Conservation (phyloP, 2,113 vertebrate genomes). For the Synodontis membranacea region DNA sequence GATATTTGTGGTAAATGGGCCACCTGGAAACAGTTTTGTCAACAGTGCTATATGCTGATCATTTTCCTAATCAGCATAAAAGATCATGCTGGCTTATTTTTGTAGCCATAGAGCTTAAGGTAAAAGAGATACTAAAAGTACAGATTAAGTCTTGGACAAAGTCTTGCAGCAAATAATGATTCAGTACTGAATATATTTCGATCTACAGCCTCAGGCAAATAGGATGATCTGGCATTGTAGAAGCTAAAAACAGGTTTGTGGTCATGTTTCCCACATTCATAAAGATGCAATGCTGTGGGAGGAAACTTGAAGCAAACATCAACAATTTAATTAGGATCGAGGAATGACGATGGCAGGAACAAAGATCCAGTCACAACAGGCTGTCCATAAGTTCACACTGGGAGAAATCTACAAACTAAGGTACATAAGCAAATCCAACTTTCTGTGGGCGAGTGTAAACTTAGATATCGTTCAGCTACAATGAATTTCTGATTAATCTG, state of each 20-base stretch:
- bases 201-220: not conserved
- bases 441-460: not conserved
- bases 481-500: not conserved
- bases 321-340: not conserved
- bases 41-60: not conserved
- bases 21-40: not conserved
- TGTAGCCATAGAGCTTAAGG: not conserved
- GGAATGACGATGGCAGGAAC: not conserved
- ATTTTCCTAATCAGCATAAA: not conserved
- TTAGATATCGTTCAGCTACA: too few species aligned
- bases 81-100: not conserved
- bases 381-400: not conserved
- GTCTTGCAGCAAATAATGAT: not conserved
- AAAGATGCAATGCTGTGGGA: not conserved
- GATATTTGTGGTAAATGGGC: not conserved
- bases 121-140: not conserved
- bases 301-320: not conserved
- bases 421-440: not conserved
- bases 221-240: not conserved
- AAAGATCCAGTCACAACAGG: not conserved
- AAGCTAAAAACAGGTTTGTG: not conserved
- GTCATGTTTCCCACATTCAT: not conserved
- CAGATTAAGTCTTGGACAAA: not conserved
- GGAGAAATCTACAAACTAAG: not conserved
- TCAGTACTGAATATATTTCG: not conserved